These are phyloP conservation scores for Latrodectus hesperus DNA, from an alignment of 2,888 invertebrate species.

Conservation along the genomic window DNA sequence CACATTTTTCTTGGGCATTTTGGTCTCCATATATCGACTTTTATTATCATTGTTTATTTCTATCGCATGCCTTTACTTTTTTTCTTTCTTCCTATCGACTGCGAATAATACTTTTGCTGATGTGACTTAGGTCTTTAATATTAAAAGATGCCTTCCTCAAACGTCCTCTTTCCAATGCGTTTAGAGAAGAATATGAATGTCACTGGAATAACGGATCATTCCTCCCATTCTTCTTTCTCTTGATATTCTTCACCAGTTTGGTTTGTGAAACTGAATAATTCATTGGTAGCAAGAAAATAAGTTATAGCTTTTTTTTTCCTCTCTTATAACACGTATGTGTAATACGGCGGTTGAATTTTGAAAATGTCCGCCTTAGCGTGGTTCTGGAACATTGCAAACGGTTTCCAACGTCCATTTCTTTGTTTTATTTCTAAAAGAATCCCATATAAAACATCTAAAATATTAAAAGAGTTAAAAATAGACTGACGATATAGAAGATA, in stretches of 20 bases:
- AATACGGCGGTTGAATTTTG: not conserved
- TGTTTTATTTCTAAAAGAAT: not conserved
- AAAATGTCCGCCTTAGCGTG: not conserved
- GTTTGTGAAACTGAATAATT: conserved; percentile 52
- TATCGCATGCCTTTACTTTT: not conserved
- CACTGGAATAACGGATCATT: conserved; percentile 27
- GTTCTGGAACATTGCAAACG: not conserved
- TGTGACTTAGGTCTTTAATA: conserved; percentile 52
- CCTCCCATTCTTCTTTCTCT: not conserved
- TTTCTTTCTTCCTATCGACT: not conserved
- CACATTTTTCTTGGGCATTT: conserved; percentile 52
- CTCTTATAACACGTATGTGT: conserved; percentile 10
- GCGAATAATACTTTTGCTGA: conserved; percentile 33
- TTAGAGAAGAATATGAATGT: conserved; percentile 47
- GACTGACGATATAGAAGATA: no score
- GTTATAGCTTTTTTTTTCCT: not conserved
- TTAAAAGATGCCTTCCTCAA: conserved; percentile 39
- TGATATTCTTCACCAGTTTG: not conserved
- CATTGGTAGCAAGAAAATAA: conserved; percentile 34
- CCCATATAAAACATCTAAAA: not conserved
- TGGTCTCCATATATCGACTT: conserved; percentile 38
- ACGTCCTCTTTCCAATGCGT: conserved; percentile 18
- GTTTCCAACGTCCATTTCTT: not conserved
- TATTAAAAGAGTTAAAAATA: no score
- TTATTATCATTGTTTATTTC: conserved; percentile 38